These are phyloP conservation scores for Portunus trituberculatus DNA, from an alignment of 1,140 invertebrate genomes.

Conservation along the genomic window DNA sequence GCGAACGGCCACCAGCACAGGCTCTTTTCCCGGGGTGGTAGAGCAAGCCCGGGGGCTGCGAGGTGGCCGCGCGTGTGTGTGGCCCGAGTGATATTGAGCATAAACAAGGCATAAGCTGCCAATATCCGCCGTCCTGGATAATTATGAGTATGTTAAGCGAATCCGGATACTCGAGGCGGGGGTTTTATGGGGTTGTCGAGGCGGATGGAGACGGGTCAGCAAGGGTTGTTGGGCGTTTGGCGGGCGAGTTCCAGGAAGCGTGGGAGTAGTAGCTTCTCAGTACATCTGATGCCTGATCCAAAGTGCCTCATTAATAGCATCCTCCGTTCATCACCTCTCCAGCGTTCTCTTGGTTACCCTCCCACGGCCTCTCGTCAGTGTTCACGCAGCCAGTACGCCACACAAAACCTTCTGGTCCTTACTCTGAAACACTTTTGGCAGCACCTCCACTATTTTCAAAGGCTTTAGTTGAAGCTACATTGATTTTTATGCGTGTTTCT, in stretches of 20 bases:
- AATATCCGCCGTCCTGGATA: constrained; percentile 20
- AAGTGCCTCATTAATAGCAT: too few relatives aligned
- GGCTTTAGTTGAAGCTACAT: too few relatives aligned
- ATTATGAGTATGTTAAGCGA: constrained; percentile 23
- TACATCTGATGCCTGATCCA: too few relatives aligned
- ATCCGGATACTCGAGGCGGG: constrained; percentile 8
- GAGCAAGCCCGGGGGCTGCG: neutral
- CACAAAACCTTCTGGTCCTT: too few relatives aligned
- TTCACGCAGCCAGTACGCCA: too few relatives aligned
- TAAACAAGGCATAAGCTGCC: constrained; percentile 21
- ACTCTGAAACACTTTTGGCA: too few relatives aligned
- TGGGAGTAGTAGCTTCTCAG: neutral
- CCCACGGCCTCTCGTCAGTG: too few relatives aligned
- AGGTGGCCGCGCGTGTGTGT: neutral
- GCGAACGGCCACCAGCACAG: neutral
- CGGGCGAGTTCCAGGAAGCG: neutral
- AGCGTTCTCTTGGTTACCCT: too few relatives aligned
- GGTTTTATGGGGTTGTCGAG: constrained; percentile 1
- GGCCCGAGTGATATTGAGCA: neutral
- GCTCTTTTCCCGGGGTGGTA: neutral
- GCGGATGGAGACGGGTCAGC: neutral
- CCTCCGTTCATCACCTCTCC: too few relatives aligned
- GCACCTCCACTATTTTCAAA: too few relatives aligned
- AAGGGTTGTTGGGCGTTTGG: neutral
- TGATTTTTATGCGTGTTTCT: too few relatives aligned